Evolutionary conservation across 2,113 vertebrate genomes (phyloP).

Genomic region (Elephantulus edwardii): DNA sequence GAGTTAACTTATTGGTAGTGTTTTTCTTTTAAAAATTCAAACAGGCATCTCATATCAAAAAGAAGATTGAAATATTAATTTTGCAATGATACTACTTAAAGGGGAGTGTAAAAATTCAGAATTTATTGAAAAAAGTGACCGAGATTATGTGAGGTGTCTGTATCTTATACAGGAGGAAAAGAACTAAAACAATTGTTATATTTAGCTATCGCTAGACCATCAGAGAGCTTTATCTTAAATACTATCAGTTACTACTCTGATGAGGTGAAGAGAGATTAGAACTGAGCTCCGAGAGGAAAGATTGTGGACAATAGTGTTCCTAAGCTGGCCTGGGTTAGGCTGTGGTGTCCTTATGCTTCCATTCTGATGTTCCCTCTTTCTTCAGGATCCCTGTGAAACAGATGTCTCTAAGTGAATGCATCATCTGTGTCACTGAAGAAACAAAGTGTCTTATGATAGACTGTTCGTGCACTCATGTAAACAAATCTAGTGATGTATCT

Average conservation of each 20-base stretch:
- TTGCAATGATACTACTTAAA: background rate
- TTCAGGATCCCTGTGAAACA: background rate
- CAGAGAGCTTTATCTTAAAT: background rate
- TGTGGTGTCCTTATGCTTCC: background rate
- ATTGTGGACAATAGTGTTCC: background rate
- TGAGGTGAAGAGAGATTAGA: background rate
- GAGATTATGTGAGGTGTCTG: background rate
- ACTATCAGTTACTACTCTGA: background rate
- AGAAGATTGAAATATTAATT: background rate
- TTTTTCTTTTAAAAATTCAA: too few species aligned
- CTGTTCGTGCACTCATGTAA: constrained; percentile 1
- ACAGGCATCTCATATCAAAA: background rate
- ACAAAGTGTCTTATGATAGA: constrained; percentile 26
- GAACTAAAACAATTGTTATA: background rate
- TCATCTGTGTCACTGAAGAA: constrained; percentile 29
- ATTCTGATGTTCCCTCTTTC: background rate
- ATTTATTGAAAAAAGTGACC: background rate
- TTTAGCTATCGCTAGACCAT: too few species aligned
- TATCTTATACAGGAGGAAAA: background rate
- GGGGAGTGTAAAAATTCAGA: background rate
- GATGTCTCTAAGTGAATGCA: constrained; percentile 1
- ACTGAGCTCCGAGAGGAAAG: background rate
- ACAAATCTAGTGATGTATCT: constrained; percentile 33
- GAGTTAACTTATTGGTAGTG: too few species aligned
- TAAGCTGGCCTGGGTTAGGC: background rate